Base-by-base conservation (phyloP, 2,113 vertebrate genomes). In the Seriola dumerili region DNA sequence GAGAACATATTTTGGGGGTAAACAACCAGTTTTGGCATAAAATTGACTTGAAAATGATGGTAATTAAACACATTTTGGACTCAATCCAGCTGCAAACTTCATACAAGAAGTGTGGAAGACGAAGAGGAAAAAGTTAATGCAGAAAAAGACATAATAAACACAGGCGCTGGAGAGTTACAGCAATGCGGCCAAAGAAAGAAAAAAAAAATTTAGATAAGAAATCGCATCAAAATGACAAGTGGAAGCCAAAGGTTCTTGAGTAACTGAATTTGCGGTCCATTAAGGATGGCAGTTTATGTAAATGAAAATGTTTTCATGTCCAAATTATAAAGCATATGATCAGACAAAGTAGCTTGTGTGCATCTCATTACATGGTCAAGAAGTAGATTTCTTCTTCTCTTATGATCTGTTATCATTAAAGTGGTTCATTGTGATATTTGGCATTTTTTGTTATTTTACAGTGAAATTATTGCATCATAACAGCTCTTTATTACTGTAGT, bases 211-310 rank as follows among this genome's bases (percentile, higher is more conserved):
- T 17, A 23, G 21, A 71, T 82, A 61, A 90, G n/a, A 87, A 85
- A 86, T 57, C 10, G 14, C 71, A 83, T 81, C 50, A 76, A 74
- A 82, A 87, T 76, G 57, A 55, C 5, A 2, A 55, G 42, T 36
- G 48, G 58, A 85, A 65, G 65, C n/a, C 79, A 86, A 83, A 65
- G 76, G 76, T 59, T 52, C 29, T n/a, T 32, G 21, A 85, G 81
- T 87, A 78, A 87, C 78, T 80, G 67, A 59, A 84, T 92, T 69
- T 88, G 81, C 25, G 38, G 78, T 67, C 72, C 87, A 87, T 90
- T 80, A 87, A 90, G 71, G 62, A 81, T 32, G 58, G 55, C 76
- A 57, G 66, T 32, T 89, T 72, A 84, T 83, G 75, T 54, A 80
- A 84, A 90, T 88, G 50, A 77, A 85, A 81, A 59, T 7, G 3